These are phyloP conservation scores for Sphaeramia orbicularis DNA, from an alignment of 2,797 vertebrate genomes.

Conservation along the genomic window DNA sequence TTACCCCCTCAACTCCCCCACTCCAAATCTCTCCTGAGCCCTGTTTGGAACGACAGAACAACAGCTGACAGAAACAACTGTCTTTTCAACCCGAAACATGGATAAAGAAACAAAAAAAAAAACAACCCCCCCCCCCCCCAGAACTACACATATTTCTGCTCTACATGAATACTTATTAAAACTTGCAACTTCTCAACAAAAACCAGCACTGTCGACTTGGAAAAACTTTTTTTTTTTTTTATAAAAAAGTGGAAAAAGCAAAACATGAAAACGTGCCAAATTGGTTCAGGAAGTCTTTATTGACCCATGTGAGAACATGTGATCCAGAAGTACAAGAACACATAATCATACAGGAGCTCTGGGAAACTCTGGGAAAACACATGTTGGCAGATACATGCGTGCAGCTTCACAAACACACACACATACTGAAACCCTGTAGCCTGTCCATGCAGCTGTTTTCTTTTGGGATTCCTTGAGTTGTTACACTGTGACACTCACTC, in stretches of 20 bases:
- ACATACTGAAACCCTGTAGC: conserved; percentile 28
- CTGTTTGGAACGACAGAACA: conserved; percentile 84
- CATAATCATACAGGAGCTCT: conserved; percentile 62
- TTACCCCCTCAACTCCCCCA: conserved; percentile 79
- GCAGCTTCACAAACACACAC: conserved; percentile 34
- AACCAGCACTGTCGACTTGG: background rate
- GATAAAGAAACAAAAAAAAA: conserved; percentile 1
- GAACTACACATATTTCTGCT: background rate
- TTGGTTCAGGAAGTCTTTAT: conserved; percentile 3
- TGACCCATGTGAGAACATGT: conserved; percentile 34
- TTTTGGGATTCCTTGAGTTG: conserved; percentile 73
- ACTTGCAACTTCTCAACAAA: background rate
- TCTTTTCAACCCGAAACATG: conserved; percentile 23
- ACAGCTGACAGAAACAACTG: conserved; percentile 86
- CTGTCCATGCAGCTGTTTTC: conserved; percentile 76
- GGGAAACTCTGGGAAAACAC: conserved; percentile 70
- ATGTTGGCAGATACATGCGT: conserved; percentile 49
- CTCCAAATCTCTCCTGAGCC: conserved; percentile 83
- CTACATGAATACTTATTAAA: conserved; percentile 33
- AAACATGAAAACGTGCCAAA: background rate
- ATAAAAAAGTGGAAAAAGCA: background rate
- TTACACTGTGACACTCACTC: conserved; percentile 67
- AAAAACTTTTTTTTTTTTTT: background rate
- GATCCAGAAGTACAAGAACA: conserved; percentile 48
- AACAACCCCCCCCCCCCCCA: too few species aligned